Conservation (phyloP, 2,888 invertebrate species). For the Eupithecia inturbata region DNA sequence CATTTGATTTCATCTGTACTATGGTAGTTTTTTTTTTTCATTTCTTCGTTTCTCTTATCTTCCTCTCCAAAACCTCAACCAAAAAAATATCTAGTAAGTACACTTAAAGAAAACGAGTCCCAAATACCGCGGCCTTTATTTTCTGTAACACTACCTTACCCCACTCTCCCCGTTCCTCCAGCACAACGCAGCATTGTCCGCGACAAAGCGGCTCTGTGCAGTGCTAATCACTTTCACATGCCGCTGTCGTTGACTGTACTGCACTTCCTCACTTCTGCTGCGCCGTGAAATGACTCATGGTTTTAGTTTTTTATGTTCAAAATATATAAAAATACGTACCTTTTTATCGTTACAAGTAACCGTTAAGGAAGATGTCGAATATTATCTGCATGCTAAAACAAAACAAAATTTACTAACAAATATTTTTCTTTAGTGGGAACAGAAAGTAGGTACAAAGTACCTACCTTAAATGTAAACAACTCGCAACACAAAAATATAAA, state of each 20-base stretch:
- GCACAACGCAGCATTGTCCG: slow-evolving; percentile 69
- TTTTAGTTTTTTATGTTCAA: slow-evolving; percentile 4
- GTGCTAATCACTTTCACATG: slow-evolving; percentile 81
- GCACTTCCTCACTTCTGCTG: slow-evolving; percentile 67
- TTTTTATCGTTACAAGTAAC: no score
- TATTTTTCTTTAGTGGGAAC: background rate
- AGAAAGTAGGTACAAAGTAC: background rate
- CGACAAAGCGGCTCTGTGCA: slow-evolving; percentile 71
- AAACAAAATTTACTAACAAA: background rate
- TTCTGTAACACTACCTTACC: slow-evolving; percentile 8
- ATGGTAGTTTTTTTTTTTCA: background rate
- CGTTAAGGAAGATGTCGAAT: background rate
- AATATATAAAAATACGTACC: background rate
- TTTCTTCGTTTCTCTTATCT: background rate
- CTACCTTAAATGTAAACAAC: no score
- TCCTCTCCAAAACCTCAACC: background rate
- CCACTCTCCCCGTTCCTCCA: slow-evolving; percentile 42
- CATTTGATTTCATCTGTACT: background rate
- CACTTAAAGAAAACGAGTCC: no score
- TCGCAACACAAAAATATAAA: no score
- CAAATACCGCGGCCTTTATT: background rate
- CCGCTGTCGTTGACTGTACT: slow-evolving; percentile 62
- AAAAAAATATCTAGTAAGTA: no score
- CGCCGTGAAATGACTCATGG: slow-evolving; percentile 26
- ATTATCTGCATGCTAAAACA: no score